Percentiles rank a stretch among this genome's conserved stretches.
These are phyloP conservation scores for Trematomus loennbergii DNA, from an alignment of 2,113 vertebrate genomes.

Conservation along the genomic window DNA sequence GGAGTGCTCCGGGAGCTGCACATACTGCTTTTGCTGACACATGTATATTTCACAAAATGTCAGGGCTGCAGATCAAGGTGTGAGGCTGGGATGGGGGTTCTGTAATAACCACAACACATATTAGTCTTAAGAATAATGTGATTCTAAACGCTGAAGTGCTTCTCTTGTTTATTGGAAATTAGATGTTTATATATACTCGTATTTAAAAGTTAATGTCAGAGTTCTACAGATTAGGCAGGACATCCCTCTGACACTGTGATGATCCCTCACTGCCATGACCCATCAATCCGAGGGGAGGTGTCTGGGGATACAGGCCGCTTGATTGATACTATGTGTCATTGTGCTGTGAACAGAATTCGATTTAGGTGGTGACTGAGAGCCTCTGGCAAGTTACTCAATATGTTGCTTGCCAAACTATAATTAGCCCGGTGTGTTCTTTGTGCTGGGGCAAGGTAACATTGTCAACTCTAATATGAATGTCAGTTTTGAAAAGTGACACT, in stretches of 20 bases:
- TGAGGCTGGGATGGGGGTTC: not conserved
- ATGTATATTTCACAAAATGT: slow-evolving; percentile 74
- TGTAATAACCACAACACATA: slow-evolving; percentile 48
- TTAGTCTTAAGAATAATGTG: slow-evolving; percentile 40
- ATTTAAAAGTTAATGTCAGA: slow-evolving; percentile 52
- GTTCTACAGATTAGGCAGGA: slow-evolving; percentile 55
- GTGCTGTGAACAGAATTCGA: slow-evolving; percentile 73
- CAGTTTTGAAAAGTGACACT: slow-evolving; percentile 29
- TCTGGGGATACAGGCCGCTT: slow-evolving; percentile 57
- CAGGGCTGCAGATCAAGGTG: slow-evolving; percentile 66
- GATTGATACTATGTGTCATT: slow-evolving; percentile 78
- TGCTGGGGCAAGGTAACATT: slow-evolving; percentile 54
- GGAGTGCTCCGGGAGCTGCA: slow-evolving; percentile 61
- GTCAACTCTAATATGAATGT: slow-evolving; percentile 41
- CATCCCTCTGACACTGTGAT: slow-evolving; percentile 57
- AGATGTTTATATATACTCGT: slow-evolving; percentile 33
- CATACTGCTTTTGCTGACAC: slow-evolving; percentile 76
- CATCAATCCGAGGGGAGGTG: slow-evolving; percentile 73
- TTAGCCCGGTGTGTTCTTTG: slow-evolving; percentile 60
- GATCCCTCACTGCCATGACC: slow-evolving; percentile 74
- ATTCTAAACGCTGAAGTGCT: slow-evolving; percentile 7
- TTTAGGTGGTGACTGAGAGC: slow-evolving; percentile 69
- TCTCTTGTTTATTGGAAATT: slow-evolving; percentile 19
- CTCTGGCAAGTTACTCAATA: slow-evolving; percentile 71
- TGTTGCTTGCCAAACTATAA: slow-evolving; percentile 74